phyloP scores from a whole-genome alignment of 2,113 vertebrate species.

The Chitala chitala region DNA sequence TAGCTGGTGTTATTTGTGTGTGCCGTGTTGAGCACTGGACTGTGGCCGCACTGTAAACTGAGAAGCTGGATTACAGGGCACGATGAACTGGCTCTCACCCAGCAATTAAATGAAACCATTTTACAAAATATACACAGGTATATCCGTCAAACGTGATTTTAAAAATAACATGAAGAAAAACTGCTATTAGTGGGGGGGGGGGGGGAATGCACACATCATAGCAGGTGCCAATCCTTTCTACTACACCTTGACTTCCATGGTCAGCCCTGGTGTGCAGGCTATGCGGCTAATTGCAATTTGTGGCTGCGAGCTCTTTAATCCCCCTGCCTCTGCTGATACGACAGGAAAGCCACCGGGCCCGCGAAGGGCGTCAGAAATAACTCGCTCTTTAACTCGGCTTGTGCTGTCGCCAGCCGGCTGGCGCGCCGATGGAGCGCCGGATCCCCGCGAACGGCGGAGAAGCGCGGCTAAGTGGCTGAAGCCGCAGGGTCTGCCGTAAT shows the following conservation, averaged over 20 bases:
- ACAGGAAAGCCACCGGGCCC: neutral
- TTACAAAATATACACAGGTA: too few species aligned
- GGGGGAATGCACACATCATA: neutral
- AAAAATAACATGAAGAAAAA: too few species aligned
- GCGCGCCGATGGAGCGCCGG: neutral
- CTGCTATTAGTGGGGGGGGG: too few species aligned
- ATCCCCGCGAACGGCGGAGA: neutral
- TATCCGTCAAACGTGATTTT: too few species aligned
- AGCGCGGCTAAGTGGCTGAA: neutral
- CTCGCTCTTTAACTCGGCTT: too few species aligned
- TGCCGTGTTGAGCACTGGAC: too few species aligned
- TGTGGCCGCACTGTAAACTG: too few species aligned
- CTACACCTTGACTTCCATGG: constrained; percentile 8
- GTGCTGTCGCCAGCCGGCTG: neutral
- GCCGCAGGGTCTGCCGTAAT: neutral
- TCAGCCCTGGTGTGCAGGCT: neutral
- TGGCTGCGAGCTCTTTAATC: constrained; percentile 21
- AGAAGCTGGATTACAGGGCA: too few species aligned
- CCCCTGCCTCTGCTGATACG: constrained; percentile 1
- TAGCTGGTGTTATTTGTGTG: too few species aligned
- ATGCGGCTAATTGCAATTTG: constrained; percentile 28
- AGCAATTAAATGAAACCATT: too few species aligned
- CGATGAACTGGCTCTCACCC: too few species aligned
- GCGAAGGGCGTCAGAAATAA: neutral
- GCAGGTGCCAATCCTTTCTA: constrained; percentile 12